Conservation (phyloP, 2,113 vertebrate genomes). For the Tenrec ecaudatus region DNA sequence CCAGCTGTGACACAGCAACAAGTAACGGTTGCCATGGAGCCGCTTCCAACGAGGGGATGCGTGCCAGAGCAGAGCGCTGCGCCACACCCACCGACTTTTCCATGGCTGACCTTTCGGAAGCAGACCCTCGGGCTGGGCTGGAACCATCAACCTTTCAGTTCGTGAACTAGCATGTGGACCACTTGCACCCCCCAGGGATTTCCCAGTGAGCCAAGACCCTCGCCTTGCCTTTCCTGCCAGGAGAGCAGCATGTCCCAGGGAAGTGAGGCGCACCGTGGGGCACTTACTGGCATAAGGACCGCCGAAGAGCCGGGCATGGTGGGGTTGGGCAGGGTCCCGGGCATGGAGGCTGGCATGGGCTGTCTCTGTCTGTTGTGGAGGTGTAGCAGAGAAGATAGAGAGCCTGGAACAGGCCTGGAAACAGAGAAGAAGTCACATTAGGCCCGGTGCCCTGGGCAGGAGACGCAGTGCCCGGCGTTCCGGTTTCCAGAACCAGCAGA, state of each 20-base stretch:
- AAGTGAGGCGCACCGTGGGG: background rate
- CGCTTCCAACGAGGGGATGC: background rate
- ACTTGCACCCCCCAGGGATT: background rate
- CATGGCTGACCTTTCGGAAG: background rate
- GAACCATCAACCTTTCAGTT: background rate
- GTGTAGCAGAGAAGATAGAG: conserved; percentile 97
- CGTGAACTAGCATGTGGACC: background rate
- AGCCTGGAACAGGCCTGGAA: conserved; percentile 97
- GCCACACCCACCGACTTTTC: background rate
- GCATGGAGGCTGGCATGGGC: conserved; percentile 99
- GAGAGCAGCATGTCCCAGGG: background rate
- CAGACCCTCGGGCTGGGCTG: background rate
- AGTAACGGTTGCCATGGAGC: background rate
- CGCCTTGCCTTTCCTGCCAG: background rate
- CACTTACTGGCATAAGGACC: conserved; percentile 98
- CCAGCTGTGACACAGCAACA: background rate
- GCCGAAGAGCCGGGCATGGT: conserved; percentile 99
- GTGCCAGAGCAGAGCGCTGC: background rate
- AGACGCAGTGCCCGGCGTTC: background rate
- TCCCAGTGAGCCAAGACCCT: background rate
- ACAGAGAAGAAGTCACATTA: conserved; percentile 73
- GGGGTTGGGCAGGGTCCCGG: conserved; percentile 98
- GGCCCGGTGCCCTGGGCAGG: conserved; percentile 11
- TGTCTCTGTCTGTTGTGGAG: conserved; percentile 99
- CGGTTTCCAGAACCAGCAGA: conserved; percentile 12